These are phyloP conservation scores for Pseudococcus jackbeardsleyi DNA, from an alignment of 2,888 invertebrate species.

Conservation along the genomic window DNA sequence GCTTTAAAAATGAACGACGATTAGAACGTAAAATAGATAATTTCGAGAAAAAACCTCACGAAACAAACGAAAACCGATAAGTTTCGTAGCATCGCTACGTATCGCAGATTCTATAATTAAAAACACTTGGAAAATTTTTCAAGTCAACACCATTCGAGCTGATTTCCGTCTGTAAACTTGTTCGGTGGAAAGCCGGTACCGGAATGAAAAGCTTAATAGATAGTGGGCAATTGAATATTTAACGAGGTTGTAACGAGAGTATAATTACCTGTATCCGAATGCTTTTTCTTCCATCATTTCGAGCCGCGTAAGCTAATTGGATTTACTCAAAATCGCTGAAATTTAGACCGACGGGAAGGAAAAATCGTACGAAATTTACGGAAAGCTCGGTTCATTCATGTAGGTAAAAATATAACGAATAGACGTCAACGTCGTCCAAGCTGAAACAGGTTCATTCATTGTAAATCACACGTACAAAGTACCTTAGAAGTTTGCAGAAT, in stretches of 20 bases:
- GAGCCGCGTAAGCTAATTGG: background rate
- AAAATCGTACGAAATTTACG: background rate
- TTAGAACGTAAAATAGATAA: slow-evolving; percentile 17
- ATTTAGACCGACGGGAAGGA: background rate
- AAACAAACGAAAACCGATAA: slow-evolving; percentile 3
- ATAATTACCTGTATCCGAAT: slow-evolving; percentile 36
- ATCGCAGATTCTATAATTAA: slow-evolving; percentile 16
- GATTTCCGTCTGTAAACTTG: background rate
- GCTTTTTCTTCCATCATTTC: slow-evolving; percentile 31
- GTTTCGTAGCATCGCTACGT: background rate
- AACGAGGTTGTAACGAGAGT: background rate
- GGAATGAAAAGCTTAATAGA: background rate
- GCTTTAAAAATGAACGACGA: background rate
- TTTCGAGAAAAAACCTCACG: background rate
- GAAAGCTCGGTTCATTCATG: slow-evolving; percentile 36
- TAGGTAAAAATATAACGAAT: slow-evolving; percentile 37
- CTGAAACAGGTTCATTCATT: slow-evolving; percentile 51
- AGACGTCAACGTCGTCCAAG: slow-evolving; percentile 31
- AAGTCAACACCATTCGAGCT: background rate
- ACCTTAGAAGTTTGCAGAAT: slow-evolving; percentile 42
- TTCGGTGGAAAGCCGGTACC: background rate
- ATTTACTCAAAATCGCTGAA: background rate
- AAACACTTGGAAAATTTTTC: background rate
- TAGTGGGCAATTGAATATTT: background rate
- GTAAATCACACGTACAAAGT: background rate